Evolutionary conservation across 53 echinoderm and acorn worm genomes (phyloP).

Genomic region (Temnopleurus reevesii): DNA sequence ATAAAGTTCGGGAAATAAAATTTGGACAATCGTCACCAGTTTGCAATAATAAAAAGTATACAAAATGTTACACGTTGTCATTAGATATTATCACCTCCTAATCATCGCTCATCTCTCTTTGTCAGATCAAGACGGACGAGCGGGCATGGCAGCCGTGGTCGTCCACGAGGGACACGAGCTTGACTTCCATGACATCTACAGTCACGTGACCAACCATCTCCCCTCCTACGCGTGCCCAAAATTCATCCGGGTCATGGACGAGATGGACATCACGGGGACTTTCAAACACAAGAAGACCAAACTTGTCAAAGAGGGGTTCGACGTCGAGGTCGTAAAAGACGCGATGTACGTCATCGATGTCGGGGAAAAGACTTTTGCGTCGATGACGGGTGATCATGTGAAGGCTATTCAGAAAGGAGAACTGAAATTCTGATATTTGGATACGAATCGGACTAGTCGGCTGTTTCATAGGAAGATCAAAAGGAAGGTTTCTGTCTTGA

Average conservation of each 20-base stretch:
- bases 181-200: conserved; percentile 58
- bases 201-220: conserved; percentile 61
- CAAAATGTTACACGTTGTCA: too few species aligned
- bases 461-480: too few species aligned
- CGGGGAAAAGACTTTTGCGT: conserved; percentile 52
- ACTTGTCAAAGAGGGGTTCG: conserved; percentile 70
- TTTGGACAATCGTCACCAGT: too few species aligned
- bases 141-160: conserved; percentile 81
- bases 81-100: too few species aligned
- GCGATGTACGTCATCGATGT: conserved; percentile 64
- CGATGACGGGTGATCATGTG: conserved; percentile 28
- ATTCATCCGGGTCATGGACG: conserved; percentile 69
- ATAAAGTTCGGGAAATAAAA: too few species aligned
- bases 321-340: conserved; percentile 60
- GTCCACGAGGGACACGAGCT: conserved; percentile 34
- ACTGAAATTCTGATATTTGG: conserved; percentile 43
- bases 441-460: too few species aligned
- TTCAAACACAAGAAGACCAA: conserved; percentile 80
- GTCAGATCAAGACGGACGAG: conserved; percentile 66
- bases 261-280: conserved; percentile 73
- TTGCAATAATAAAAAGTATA: too few species aligned
- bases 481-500: too few species aligned
- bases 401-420: conserved; percentile 43
- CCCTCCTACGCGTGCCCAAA: conserved; percentile 77
- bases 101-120: too few species aligned